Conservation (phyloP, 2,113 vertebrate genomes). For the Perccottus glenii region DNA sequence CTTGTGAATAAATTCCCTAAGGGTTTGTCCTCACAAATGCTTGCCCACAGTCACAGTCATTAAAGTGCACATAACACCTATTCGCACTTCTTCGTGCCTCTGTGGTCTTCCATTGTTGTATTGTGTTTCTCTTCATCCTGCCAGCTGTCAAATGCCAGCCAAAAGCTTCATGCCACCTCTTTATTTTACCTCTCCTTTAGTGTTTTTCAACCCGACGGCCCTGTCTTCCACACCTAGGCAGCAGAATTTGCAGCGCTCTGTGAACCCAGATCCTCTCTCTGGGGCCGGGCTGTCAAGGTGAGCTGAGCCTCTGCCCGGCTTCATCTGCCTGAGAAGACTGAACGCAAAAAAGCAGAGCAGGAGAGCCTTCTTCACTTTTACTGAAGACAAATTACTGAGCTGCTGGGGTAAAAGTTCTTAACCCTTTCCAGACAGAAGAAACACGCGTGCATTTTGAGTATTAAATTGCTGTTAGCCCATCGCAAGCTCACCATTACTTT, state of each 20-base stretch:
- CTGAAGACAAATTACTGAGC: conserved; percentile 3
- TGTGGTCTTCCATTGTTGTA: conserved; percentile 28
- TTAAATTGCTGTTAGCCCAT: not conserved
- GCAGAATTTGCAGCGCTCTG: conserved; percentile 33
- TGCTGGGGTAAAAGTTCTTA: not conserved
- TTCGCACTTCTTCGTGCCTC: conserved; percentile 17
- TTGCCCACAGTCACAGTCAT: conserved; percentile 5
- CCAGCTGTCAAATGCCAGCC: conserved; percentile 55
- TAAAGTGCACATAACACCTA: conserved; percentile 28
- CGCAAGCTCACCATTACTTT: no score
- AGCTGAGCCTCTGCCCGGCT: conserved; percentile 40
- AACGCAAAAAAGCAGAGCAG: conserved; percentile 23
- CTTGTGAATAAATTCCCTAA: not conserved
- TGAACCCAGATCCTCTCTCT: conserved; percentile 55
- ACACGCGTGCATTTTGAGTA: no score
- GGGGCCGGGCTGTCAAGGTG: conserved; percentile 60
- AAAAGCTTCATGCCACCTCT: conserved; percentile 39
- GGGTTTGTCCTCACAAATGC: conserved; percentile 25
- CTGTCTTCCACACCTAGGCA: conserved; percentile 39
- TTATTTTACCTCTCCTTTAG: conserved; percentile 32
- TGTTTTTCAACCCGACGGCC: conserved; percentile 36
- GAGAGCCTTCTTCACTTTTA: conserved; percentile 22
- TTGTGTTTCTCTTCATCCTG: conserved; percentile 46
- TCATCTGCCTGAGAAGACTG: conserved; percentile 34
- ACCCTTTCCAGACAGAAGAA: not conserved